These are phyloP conservation scores for Xylota sylvarum DNA, from an alignment of 2,888 invertebrate species.

Conservation along the genomic window DNA sequence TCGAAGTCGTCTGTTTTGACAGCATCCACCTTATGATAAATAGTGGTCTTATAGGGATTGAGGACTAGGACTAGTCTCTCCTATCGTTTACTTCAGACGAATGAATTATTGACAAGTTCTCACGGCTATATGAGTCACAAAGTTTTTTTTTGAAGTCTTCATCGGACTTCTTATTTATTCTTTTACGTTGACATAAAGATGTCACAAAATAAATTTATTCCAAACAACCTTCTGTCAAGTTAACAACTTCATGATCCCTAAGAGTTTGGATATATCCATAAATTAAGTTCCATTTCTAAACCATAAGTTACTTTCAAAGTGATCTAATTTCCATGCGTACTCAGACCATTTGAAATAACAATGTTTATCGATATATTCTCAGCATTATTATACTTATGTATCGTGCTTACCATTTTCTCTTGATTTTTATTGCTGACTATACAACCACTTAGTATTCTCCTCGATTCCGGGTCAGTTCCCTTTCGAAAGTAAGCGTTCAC, in stretches of 20 bases:
- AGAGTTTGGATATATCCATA: background rate
- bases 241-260: background rate
- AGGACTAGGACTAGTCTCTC: too few relatives aligned
- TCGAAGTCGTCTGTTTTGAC: too few relatives aligned
- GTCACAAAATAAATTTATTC: background rate
- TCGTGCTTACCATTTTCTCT: background rate
- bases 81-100: too few relatives aligned
- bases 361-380: background rate
- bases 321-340: background rate
- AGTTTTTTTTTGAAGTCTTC: background rate
- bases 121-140: background rate
- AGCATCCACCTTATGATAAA: too few relatives aligned
- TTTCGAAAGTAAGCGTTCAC: background rate
- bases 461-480: conserved; percentile 41
- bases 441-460: conserved; percentile 28
- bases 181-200: background rate
- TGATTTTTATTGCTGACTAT: background rate
- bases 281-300: background rate
- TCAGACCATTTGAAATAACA: background rate
- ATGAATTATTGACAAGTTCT: too few relatives aligned
- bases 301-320: background rate
- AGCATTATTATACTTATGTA: background rate
- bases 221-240: background rate
- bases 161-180: background rate
- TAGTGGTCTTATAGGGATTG: too few relatives aligned